These are phyloP conservation scores for Pomacea canaliculata DNA, from an alignment of 2,888 invertebrate species.

Conservation along the genomic window DNA sequence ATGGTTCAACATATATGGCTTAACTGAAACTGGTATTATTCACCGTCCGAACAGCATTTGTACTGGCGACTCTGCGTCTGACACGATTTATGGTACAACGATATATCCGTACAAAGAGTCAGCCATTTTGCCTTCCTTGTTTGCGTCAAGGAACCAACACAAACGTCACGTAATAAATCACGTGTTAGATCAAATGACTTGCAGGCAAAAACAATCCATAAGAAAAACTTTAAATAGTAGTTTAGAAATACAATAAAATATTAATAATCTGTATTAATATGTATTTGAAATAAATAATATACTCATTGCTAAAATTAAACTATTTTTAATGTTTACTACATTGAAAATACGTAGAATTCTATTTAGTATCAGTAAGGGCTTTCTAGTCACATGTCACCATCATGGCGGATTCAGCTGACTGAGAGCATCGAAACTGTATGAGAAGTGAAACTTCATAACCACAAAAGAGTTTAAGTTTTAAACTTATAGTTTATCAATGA, in stretches of 20 bases:
- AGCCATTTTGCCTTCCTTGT: conserved; percentile 63
- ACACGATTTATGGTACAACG: conserved; percentile 18
- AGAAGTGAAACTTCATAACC: no score
- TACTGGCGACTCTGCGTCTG: conserved; percentile 1
- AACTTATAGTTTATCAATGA: no score
- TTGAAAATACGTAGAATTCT: no score
- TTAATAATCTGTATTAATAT: no score
- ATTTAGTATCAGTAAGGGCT: background rate
- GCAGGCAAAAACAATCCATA: conserved; percentile 30
- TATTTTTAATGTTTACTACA: no score
- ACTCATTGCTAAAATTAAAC: no score
- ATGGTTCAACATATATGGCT: conserved; percentile 35
- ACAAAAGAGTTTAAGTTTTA: no score
- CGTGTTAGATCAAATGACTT: conserved; percentile 41
- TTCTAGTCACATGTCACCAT: conserved; percentile 16
- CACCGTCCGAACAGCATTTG: conserved; percentile 5
- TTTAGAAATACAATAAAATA: no score
- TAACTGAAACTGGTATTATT: conserved; percentile 2
- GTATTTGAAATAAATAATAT: no score
- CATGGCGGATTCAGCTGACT: conserved; percentile 19
- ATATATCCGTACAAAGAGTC: conserved; percentile 30
- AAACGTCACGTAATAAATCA: conserved; percentile 54
- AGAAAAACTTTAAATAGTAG: conserved; percentile 6
- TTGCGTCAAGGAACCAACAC: conserved; percentile 63
- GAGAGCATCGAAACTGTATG: background rate